These are phyloP conservation scores for Sitta carolinensis DNA, from an alignment of 2,797 vertebrate species.

Conservation along the genomic window DNA sequence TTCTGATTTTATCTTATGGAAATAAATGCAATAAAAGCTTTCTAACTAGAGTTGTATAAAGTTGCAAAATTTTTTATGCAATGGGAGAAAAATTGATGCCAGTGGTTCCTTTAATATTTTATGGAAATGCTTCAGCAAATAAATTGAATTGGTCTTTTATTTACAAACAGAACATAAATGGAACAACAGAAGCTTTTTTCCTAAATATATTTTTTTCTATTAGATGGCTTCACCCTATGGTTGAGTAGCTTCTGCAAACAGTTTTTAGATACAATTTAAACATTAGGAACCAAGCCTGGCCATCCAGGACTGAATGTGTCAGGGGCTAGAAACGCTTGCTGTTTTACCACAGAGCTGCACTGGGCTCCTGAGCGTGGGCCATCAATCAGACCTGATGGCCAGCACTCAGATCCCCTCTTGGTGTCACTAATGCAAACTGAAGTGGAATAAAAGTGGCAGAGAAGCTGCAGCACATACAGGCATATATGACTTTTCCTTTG, in stretches of 20 bases:
- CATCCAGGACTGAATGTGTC: fast-evolving
- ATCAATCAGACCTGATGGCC: neutral
- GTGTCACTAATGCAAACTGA: neutral
- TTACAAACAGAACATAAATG: constrained; percentile 63
- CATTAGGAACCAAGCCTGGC: neutral
- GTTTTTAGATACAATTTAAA: neutral
- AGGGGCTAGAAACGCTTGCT: neutral
- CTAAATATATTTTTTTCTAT: constrained; percentile 21
- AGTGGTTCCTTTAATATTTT: constrained; percentile 64
- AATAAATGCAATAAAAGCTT: constrained; percentile 67
- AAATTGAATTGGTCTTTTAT: constrained; percentile 41
- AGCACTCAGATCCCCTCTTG: neutral
- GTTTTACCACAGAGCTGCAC: neutral
- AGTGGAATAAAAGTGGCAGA: neutral
- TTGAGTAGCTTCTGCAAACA: neutral
- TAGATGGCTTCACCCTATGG: neutral
- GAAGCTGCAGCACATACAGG: neutral
- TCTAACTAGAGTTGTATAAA: constrained; percentile 42
- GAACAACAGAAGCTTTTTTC: neutral
- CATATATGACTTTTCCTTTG: constrained; percentile 3
- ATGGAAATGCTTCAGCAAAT: constrained; percentile 64
- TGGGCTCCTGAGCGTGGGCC: neutral
- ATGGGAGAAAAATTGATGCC: constrained; percentile 48
- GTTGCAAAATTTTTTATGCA: constrained; percentile 41
- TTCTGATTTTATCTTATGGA: constrained; percentile 68